phyloP scores from a whole-genome alignment of 2,888 invertebrate species.

The Macrophya annulata region DNA sequence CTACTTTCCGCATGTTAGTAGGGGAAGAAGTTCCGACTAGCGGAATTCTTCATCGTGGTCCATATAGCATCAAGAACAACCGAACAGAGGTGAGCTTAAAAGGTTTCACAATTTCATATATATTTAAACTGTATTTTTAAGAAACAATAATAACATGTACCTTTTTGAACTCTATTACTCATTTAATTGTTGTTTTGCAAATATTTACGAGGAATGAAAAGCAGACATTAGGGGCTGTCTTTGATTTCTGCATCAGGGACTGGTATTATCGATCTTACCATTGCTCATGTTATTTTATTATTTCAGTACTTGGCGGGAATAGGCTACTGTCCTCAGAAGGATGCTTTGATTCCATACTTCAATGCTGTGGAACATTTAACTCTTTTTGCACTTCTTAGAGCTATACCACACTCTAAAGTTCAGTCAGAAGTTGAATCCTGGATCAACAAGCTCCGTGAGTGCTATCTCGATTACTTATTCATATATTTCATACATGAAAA shows the following conservation, averaged over 20 bases:
- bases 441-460: constrained; percentile 43
- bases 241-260: neutral
- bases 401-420: neutral
- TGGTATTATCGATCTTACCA: neutral
- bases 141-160: neutral
- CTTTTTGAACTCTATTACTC: neutral
- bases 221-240: no score
- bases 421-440: constrained; percentile 14
- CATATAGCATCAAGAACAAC: constrained; percentile 66
- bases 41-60: constrained; percentile 62
- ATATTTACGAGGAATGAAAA: neutral
- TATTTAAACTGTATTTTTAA: neutral
- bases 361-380: constrained; percentile 24
- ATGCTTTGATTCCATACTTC: constrained; percentile 34
- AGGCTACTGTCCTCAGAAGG: constrained; percentile 37
- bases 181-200: neutral
- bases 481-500: neutral
- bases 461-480: neutral
- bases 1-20: constrained; percentile 93
- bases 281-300: neutral
- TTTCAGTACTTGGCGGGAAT: constrained; percentile 28
- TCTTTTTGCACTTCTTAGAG: constrained; percentile 29
- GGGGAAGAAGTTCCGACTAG: constrained; percentile 83
- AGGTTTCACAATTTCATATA: neutral
- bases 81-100: constrained; percentile 57